A percentile compares a stretch with the other conserved stretches of the same genome.
phyloP scores from a whole-genome alignment of 2,888 invertebrate species.

The Limenitis camilla region DNA sequence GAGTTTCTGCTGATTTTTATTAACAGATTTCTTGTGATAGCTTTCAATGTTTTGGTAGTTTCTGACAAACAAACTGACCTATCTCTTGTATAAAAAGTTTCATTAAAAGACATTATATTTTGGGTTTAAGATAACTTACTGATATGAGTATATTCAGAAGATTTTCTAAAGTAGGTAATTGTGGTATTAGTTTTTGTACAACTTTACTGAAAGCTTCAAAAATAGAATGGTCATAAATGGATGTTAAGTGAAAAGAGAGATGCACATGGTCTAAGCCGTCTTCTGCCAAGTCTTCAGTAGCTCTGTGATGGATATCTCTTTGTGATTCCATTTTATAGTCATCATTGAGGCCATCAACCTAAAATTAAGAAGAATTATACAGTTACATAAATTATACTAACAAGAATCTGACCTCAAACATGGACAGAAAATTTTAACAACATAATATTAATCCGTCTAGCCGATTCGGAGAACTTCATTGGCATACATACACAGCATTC shows the following conservation, averaged over 20 bases:
- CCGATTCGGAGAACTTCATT: too few relatives aligned
- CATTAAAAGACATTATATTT: too few relatives aligned
- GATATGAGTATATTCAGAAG: slow-evolving; percentile 97
- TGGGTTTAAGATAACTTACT: slow-evolving; percentile 72
- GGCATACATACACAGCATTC: too few relatives aligned
- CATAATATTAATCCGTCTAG: too few relatives aligned
- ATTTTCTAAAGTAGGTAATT: slow-evolving; percentile 97
- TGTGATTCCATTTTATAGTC: slow-evolving; percentile 99
- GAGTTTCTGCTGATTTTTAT: too few relatives aligned
- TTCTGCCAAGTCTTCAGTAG: slow-evolving; percentile 94
- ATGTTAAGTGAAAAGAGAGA: slow-evolving; percentile 95
- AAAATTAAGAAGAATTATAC: slow-evolving; percentile 22
- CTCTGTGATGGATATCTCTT: slow-evolving; percentile 97
- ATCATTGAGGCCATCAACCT: slow-evolving; percentile 97
- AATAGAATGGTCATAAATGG: slow-evolving; percentile 99
- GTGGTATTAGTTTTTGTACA: slow-evolving; percentile 98
- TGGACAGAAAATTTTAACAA: too few relatives aligned
- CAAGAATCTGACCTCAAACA: not conserved
- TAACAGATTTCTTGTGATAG: too few relatives aligned
- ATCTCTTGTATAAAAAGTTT: too few relatives aligned
- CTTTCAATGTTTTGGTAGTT: too few relatives aligned
- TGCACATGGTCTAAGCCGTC: slow-evolving; percentile 91
- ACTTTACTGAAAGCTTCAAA: slow-evolving; percentile 99
- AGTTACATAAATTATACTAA: not conserved
- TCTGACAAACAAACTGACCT: too few relatives aligned